Evolutionary conservation across 1,140 invertebrate genomes (phyloP), one percentile per base, ranked within the genome.

Genomic region (Augochlora pura): DNA sequence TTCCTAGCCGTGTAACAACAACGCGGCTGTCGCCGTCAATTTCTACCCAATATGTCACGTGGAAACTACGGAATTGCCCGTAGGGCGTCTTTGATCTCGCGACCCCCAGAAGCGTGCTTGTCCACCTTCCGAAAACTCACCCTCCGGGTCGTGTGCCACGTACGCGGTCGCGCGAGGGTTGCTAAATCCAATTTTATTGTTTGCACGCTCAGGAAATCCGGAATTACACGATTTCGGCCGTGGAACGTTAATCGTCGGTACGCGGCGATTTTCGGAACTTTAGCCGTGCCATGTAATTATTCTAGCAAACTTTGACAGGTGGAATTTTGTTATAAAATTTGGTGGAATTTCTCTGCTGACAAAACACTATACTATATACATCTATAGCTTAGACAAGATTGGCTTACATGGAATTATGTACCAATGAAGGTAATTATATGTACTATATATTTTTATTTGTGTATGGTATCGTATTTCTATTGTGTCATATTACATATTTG

Each of bases 11-110:
- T 78, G 64, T 80, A 75, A 68, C 84, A 86, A 77, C 78, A 46
- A 84, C 69, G 71, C 83, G 83, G 39, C 84, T 88, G 90, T 91
- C 90, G 73, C 70, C 83, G 82, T 86, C 89, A 90, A 90, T 91
- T 91, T 86, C 77, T 74, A 54, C 52, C 77, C 91, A 91, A 91
- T 91, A 91, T 87, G 85, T 91, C 90, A 90, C 77, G 86, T 69
- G 60, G 75, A 75, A 79, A 78, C 73, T 82, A 74, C 68, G 80
- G 69, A 85, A 90, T 86, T 79, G 81, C 65, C 75, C 32, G 60
- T 63, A 68, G 75, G 74, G 67, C 79, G 82, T 88, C 89, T 90
- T 90, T 90, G 88, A 90, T 90, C 89, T 87, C 77, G 60, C 67
- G 66, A 42, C 70, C 18, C 63, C 69, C 62, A 64, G 60, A 71